Evolutionary conservation across 92 coral and sea anemone species (phyloP), one percentile per base, ranked within the genome.

Genomic region (Phenganax marumi): DNA sequence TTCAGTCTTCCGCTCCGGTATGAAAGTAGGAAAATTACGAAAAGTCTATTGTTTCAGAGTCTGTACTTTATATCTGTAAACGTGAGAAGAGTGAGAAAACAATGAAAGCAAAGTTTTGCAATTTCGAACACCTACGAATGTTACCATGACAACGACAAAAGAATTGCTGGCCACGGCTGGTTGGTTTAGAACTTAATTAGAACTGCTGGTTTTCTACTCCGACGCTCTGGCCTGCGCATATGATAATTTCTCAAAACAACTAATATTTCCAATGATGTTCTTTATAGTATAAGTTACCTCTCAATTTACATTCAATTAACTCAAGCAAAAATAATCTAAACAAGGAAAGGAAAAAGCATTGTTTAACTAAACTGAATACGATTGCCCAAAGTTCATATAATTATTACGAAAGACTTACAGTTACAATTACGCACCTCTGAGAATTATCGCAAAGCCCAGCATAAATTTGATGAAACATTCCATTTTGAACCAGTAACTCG

Each of bases 401-500:
- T 52, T 79, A 85, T 56, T 81, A 76, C 65, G 19, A 65, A 46
- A 13, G 8, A 53, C 58, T 19, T 10, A 25, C 19, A 0, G 8
- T 1, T 58, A 24, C 43, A 47, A 57, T 9, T 47, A 65, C 17
- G 8, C 0, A 56, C 26, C 84, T 92, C 63, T 88, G 95, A 89
- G 86, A 23, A 93, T 87, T 77, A 88, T 79, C n/a, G 91, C 81
- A 91, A 71, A 92, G 80, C 24, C 96, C 97, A 68, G 64, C 79
- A 84, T 90, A 95, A 14, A 91, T 52, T 57, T 90, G 96, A 56
- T 83, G 86, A 11, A 88, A 76, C 17, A 84, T 85, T 50, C 91
- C 91, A 86, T 75, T 83, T 46, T 26, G 81, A 71, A 90, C 86
- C 75, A 92, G 39, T 19, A 80, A 63, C 16, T 95, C 95, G 74